Evolutionary conservation across 2,113 vertebrate genomes (phyloP).

Genomic region (Procavia capensis): DNA sequence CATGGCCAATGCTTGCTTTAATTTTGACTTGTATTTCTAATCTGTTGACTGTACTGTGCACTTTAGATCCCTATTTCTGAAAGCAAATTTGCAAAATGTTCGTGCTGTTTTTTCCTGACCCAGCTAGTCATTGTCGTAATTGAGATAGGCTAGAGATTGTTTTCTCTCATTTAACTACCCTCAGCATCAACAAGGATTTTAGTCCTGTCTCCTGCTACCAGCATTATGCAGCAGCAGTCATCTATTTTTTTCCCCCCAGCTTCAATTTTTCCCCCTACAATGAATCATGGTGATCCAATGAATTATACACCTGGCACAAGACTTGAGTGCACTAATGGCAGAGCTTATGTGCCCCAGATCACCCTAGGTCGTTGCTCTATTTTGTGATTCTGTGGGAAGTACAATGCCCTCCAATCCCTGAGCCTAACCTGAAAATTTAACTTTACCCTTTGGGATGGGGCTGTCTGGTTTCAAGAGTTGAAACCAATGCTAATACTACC

Average conservation of each 20-base stretch:
- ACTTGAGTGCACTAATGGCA: not conserved
- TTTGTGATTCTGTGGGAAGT: not conserved
- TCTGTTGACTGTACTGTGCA: not conserved
- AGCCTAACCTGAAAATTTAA: not conserved
- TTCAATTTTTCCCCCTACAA: no score
- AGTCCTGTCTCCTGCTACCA: not conserved
- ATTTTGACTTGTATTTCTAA: not conserved
- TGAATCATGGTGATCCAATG: not conserved
- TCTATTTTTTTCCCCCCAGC: not conserved
- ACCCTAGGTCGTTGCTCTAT: not conserved
- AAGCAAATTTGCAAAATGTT: not conserved
- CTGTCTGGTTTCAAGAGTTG: not conserved
- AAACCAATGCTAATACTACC: not conserved
- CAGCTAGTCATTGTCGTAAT: not conserved
- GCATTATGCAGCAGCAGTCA: fast-evolving
- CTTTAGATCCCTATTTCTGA: not conserved
- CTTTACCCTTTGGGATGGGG: not conserved
- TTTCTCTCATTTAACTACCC: not conserved
- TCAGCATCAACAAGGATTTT: fast-evolving
- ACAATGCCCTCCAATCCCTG: not conserved
- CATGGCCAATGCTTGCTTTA: not conserved
- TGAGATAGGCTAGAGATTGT: not conserved
- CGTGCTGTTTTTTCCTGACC: not conserved
- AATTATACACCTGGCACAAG: not conserved
- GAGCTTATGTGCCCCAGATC: not conserved